Percentiles rank a stretch among this genome's conserved stretches.
Evolutionary conservation across 92 coral and sea anemone genomes (phyloP).

Genomic region (Paramuricea clavata): DNA sequence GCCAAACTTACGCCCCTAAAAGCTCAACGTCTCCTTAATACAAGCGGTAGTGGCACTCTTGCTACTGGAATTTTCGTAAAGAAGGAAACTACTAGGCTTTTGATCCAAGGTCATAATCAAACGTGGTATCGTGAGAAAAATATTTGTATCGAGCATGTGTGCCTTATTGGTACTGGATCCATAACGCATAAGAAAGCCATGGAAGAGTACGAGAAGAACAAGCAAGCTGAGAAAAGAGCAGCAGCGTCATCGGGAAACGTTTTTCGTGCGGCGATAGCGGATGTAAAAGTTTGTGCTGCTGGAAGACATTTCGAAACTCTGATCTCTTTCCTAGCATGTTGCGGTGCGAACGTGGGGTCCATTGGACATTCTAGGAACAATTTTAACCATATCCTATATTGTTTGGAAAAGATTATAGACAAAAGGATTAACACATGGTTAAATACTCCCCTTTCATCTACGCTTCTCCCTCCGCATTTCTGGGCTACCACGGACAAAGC

Average conservation of each 20-base stretch:
- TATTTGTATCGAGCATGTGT: slow-evolving; percentile 4
- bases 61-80: not conserved
- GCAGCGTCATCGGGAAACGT: not conserved
- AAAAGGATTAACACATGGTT: slow-evolving; percentile 29
- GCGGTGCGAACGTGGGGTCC: slow-evolving; percentile 32
- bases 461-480: slow-evolving; percentile 44
- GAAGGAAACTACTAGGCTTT: not conserved
- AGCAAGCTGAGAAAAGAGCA: slow-evolving; percentile 21
- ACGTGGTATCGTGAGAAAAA: slow-evolving; percentile 7
- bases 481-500: slow-evolving; percentile 29
- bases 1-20: slow-evolving; percentile 10
- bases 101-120: slow-evolving; percentile 7
- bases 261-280: slow-evolving; percentile 34
- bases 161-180: not conserved
- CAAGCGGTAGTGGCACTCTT: slow-evolving; percentile 5
- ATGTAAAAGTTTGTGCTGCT: slow-evolving; percentile 31
- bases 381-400: slow-evolving; percentile 42
- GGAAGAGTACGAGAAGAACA: slow-evolving; percentile 16
- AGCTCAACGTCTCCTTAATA: slow-evolving; percentile 23
- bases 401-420: slow-evolving; percentile 26
- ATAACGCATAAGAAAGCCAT: slow-evolving; percentile 32
- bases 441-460: slow-evolving; percentile 33
- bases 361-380: slow-evolving; percentile 43
- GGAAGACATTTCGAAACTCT: slow-evolving; percentile 40
- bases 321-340: slow-evolving; percentile 38